Percentiles rank a stretch among this genome's conserved stretches.
Conservation (phyloP, 1,140 invertebrate genomes). For the Leptinotarsa undecemlineata region DNA sequence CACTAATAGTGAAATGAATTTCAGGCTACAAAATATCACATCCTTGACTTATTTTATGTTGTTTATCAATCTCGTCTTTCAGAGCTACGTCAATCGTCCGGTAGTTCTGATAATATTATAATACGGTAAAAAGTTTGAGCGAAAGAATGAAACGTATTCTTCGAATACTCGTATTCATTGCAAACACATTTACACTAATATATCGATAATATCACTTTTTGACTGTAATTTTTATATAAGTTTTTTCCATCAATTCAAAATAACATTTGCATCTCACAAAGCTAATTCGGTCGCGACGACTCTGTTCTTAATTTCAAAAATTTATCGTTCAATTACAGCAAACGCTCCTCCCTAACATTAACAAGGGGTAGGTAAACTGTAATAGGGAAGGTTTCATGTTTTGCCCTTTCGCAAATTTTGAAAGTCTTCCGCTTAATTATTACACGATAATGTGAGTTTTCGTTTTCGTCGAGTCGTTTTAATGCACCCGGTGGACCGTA, state of each 20-base stretch:
- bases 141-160: no score
- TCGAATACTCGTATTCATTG: no score
- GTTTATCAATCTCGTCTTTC: no score
- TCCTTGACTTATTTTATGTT: no score
- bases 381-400: slow-evolving; percentile 2
- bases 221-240: no score
- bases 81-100: no score
- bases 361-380: background rate
- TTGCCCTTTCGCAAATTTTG: slow-evolving; percentile 4
- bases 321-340: slow-evolving; percentile 1
- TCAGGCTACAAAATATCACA: no score
- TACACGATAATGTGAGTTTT: slow-evolving; percentile 5
- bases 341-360: background rate
- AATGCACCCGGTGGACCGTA: background rate
- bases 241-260: background rate
- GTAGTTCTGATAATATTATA: no score
- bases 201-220: no score
- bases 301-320: background rate
- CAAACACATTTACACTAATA: no score
- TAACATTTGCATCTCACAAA: background rate
- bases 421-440: slow-evolving; percentile 8
- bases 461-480: background rate
- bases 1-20: no score
- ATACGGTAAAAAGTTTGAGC: no score
- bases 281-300: background rate